A percentile compares a stretch with the other conserved stretches of the same genome.
Conservation (phyloP, 1,140 invertebrate genomes). For the Myzus persicae region DNA sequence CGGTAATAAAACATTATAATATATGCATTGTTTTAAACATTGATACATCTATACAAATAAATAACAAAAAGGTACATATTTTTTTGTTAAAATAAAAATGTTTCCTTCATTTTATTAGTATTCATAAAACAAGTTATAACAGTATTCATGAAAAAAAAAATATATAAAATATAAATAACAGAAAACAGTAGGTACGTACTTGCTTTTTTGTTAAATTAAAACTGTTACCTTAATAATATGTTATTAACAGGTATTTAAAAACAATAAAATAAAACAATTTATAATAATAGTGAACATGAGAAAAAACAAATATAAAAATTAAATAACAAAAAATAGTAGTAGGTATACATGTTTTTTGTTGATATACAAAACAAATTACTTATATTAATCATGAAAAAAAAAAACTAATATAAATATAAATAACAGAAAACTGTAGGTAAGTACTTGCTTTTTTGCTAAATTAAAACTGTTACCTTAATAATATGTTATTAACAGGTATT, state of each 20-base stretch:
- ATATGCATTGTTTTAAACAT: background rate
- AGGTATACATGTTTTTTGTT: conserved; percentile 16
- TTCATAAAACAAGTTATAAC: background rate
- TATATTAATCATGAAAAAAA: conserved; percentile 23
- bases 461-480: conserved; percentile 7
- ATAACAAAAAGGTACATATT: background rate
- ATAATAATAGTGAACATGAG: conserved; percentile 5
- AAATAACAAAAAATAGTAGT: background rate
- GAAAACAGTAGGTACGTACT: background rate
- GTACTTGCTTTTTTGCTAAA: conserved; percentile 9
- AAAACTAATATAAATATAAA: conserved; percentile 20
- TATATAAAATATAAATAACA: conserved; percentile 20
- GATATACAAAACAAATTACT: conserved; percentile 12
- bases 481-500: background rate
- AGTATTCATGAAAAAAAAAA: conserved; percentile 1
- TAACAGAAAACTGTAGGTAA: background rate
- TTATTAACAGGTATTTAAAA: background rate
- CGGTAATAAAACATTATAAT: conserved; percentile 7
- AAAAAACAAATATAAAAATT: background rate
- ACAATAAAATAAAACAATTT: background rate
- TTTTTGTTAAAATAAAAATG: conserved; percentile 28
- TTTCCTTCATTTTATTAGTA: conserved; percentile 5
- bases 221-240: background rate
- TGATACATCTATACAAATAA: background rate
- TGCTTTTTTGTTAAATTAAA: conserved; percentile 22